These are phyloP conservation scores for Copidosoma aretas DNA, from an alignment of 2,888 invertebrate genomes.

Conservation along the genomic window DNA sequence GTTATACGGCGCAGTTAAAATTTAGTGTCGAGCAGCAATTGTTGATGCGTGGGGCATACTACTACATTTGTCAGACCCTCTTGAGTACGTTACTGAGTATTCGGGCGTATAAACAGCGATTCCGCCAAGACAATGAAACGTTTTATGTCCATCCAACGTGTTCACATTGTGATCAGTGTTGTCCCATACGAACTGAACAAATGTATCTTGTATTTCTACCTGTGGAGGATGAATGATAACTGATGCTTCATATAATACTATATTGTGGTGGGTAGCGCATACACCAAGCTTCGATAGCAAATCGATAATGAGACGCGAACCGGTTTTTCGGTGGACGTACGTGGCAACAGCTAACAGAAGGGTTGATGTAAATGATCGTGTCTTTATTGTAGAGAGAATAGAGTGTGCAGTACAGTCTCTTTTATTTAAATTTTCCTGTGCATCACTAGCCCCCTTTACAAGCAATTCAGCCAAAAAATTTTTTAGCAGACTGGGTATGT, in stretches of 20 bases:
- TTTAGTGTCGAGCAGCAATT: background rate
- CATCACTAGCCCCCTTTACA: background rate
- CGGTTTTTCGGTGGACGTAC: constrained; percentile 32
- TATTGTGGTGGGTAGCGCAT: constrained; percentile 23
- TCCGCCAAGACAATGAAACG: constrained; percentile 14
- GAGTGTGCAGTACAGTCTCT: background rate
- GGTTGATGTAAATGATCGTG: constrained; percentile 27
- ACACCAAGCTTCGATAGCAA: constrained; percentile 30
- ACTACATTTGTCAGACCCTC: background rate
- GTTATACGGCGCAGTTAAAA: background rate
- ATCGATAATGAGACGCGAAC: constrained; percentile 33
- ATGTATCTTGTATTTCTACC: background rate
- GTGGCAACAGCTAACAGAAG: constrained; percentile 33
- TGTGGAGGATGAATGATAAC: background rate
- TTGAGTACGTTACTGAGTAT: background rate
- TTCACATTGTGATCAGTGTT: constrained; percentile 38
- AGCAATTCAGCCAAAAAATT: background rate
- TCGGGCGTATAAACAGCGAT: constrained; percentile 2
- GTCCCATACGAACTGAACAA: constrained; percentile 34
- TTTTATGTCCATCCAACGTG: constrained; percentile 13
- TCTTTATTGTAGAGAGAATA: constrained; percentile 26
- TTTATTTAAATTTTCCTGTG: background rate
- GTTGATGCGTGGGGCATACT: background rate
- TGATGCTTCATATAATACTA: constrained; percentile 33
- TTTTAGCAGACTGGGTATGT: too few relatives aligned